A percentile compares a stretch with the other conserved stretches of the same genome.
Conservation (phyloP, 2,113 vertebrate species). For the Lates calcarifer region DNA sequence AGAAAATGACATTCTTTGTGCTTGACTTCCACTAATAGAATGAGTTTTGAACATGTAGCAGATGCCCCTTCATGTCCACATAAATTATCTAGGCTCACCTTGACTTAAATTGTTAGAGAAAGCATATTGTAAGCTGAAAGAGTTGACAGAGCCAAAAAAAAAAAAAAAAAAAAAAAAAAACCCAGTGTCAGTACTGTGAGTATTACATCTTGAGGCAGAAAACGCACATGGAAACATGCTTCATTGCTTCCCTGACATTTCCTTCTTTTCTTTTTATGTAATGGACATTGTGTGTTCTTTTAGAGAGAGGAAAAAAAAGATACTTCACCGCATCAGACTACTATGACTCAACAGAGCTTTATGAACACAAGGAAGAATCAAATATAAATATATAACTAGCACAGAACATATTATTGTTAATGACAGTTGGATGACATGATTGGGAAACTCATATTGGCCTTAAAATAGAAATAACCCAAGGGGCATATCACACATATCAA, state of each 20-base stretch:
- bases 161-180: no score
- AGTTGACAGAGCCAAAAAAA: neutral
- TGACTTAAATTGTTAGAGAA: slow-evolving; percentile 13
- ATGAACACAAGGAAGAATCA: slow-evolving; percentile 15
- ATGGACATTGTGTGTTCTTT: slow-evolving; percentile 37
- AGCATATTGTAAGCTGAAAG: neutral
- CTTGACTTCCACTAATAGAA: slow-evolving; percentile 24
- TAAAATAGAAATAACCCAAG: slow-evolving; percentile 27
- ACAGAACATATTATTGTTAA: slow-evolving; percentile 18
- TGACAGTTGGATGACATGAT: slow-evolving; percentile 34
- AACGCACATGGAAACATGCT: neutral
- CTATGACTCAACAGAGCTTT: slow-evolving; percentile 30
- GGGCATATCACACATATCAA: slow-evolving; percentile 21
- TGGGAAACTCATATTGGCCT: neutral
- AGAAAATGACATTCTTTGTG: slow-evolving; percentile 14
- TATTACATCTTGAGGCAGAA: neutral
- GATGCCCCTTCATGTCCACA: slow-evolving; percentile 20
- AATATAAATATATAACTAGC: slow-evolving; percentile 24
- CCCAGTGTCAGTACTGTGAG: slow-evolving; percentile 1
- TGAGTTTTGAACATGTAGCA: slow-evolving; percentile 7
- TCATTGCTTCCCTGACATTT: slow-evolving; percentile 27
- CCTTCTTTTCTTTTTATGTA: slow-evolving; percentile 20
- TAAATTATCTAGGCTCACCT: slow-evolving; percentile 51
- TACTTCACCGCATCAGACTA: slow-evolving; percentile 21
- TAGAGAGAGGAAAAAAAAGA: slow-evolving; percentile 10